Conservation (phyloP, 2,113 vertebrate genomes). For the Acanthisitta chloris region DNA sequence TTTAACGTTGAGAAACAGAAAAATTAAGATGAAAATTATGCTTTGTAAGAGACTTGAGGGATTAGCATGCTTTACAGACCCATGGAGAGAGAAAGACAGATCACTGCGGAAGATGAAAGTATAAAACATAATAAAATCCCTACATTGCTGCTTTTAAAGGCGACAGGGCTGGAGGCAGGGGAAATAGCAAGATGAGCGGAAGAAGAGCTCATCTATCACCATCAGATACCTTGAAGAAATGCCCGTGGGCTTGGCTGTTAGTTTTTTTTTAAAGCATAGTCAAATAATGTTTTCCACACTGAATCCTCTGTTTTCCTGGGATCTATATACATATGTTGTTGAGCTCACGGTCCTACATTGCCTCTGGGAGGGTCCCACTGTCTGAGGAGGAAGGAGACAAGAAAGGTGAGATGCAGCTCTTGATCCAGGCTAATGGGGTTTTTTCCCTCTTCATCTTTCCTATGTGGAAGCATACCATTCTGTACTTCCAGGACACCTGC, state of each 20-base stretch:
- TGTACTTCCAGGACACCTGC: background rate
- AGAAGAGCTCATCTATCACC: slow-evolving; percentile 6
- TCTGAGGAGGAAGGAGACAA: background rate
- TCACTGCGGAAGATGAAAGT: background rate
- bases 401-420: background rate
- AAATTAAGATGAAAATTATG: slow-evolving; percentile 41
- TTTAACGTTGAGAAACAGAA: slow-evolving; percentile 24
- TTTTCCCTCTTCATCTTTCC: background rate
- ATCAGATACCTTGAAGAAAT: background rate
- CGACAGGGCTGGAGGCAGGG: background rate
- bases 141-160: background rate
- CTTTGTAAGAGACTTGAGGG: background rate
- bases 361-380: background rate
- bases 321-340: background rate
- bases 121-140: slow-evolving; percentile 9
- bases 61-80: background rate
- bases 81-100: background rate
- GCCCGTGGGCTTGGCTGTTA: background rate
- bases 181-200: background rate
- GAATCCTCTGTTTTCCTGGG: background rate
- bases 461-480: background rate
- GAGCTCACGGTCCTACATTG: background rate
- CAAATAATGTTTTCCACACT: background rate
- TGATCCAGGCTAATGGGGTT: background rate
- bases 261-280: background rate